These are phyloP conservation scores for Lottia gigantea DNA, from an alignment of 2,888 invertebrate genomes.

Conservation along the genomic window DNA sequence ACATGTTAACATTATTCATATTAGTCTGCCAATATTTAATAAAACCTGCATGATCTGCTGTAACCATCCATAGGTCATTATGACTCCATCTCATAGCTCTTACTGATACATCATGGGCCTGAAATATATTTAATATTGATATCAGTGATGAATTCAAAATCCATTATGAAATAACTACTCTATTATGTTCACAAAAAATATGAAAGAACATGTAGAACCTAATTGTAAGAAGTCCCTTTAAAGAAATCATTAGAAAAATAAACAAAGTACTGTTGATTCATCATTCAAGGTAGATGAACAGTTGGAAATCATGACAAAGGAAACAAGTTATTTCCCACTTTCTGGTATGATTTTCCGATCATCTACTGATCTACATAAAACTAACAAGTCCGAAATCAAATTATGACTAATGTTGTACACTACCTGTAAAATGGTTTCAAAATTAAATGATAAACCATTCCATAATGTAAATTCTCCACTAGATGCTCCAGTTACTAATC, in stretches of 20 bases:
- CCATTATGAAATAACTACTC: too few relatives aligned
- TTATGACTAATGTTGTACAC: too few relatives aligned
- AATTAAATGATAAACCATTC: conserved; percentile 99
- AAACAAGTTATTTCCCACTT: too few relatives aligned
- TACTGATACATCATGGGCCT: conserved; percentile 99
- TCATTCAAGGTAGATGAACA: too few relatives aligned
- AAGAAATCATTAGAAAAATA: too few relatives aligned
- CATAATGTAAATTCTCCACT: conserved; percentile 99
- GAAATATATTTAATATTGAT: conserved; percentile 37
- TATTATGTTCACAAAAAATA: not conserved
- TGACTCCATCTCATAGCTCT: conserved; percentile 99
- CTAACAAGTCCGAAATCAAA: too few relatives aligned
- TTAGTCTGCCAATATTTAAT: conserved; percentile 99
- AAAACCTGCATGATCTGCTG: conserved; percentile 97
- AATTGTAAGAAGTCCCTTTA: not conserved
- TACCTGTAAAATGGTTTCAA: conserved; percentile 99
- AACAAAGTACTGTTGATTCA: too few relatives aligned
- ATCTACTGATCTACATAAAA: too few relatives aligned
- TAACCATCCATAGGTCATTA: conserved; percentile 99
- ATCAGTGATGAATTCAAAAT: too few relatives aligned
- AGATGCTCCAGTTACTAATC: conserved; percentile 97
- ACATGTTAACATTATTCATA: conserved; percentile 99
- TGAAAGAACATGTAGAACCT: too few relatives aligned
- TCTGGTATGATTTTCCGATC: too few relatives aligned
- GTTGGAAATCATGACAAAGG: too few relatives aligned